Evolutionary conservation across 2,888 invertebrate genomes (phyloP), one percentile per base, ranked within the genome.

Genomic region (Tenthredo distinguenda): DNA sequence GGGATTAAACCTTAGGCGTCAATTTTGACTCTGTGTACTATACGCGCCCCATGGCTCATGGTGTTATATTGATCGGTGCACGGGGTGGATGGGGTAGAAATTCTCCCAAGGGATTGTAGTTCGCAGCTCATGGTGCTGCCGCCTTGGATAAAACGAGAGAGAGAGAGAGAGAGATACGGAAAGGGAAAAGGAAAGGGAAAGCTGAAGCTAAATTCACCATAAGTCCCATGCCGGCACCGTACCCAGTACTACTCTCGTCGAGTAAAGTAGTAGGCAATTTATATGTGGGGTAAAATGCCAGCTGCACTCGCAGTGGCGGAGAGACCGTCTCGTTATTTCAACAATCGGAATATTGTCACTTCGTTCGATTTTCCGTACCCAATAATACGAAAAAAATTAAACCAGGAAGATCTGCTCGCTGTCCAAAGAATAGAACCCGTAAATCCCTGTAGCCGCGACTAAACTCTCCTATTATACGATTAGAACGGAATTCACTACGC

Each of bases 51-150:
- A 40, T 62, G 79, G 88, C 88, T 87, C 58, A 90, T 90, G 89
- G 90, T 88, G 90, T 90, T 90, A 90, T 91, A 92, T 92, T 91
- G 92, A 92, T 92, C 92, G 92, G 86, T 87, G 86, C 87, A 88
- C 87, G 88, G 34, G 77, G 74, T 37, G 18, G 21, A 10, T 21
- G 43, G 77, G 77, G 77, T 62, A 37, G 81, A 81, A 62, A 58
- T 62, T 62, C 81, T 40, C 62, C 62, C 81, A 34, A 62, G 81
- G 81, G 81, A 81, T 62, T 81, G 58, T 62, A 81, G 81, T 62
- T 62, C 58, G 58, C 81, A 15, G 81, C 81, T 40, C 40, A 62
- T 81, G 58, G 81, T 21, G 81, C 81, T 81, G 31, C 50, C 34
- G 58, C 81, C 37, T 31, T 26, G 50, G 18, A 31, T 50, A 31